Base-by-base conservation (phyloP, 2,113 vertebrate genomes). In the Setophaga petechia region DNA sequence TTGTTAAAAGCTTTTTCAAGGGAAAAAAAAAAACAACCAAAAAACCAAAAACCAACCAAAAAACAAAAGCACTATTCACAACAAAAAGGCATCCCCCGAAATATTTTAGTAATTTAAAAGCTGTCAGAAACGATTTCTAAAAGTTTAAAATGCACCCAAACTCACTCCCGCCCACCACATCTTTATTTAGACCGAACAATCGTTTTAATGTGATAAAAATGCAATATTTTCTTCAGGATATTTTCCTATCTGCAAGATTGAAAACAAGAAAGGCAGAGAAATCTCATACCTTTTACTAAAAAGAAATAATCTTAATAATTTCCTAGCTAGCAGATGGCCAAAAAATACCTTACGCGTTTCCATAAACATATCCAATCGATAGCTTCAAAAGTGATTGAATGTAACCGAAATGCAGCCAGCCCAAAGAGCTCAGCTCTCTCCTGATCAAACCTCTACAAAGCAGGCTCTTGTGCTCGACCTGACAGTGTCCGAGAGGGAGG, bases 391-490 rank as follows among this genome's bases (percentile, higher is more conserved):
- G 86, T 58, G 92, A 90, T 80, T 90, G 92, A 72, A 93, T 47
- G 83, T 37, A 61, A 94, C 68, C 91, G 35, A 94, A 61, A 62
- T 25, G 80, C 84, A 92, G 77, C 4, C 82, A 85, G 54, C 84
- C 85, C 86, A 78, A 41, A 84, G 82, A 85, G 80, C 76, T 49
- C 58, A 57, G 46, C 75, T 63, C 93, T 77, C 93, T 74, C 72
- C 66, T 84, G 91, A 67, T 90, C 92, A 79, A 31, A 75, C 65
- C 93, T 63, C 90, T 78, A 95, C 94, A 94, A 93, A 94, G 92
- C 94, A 87, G 87, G 52, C 91, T 95, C 89, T 95, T 95, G 92
- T 97, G 88, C 93, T 96, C 71, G 76, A 30, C 86, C 83, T 92
- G 92, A 91, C 90, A 96, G 71, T 88, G 95, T 84, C 90, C 95